These are phyloP conservation scores for Champsocephalus esox DNA, from an alignment of 2,797 vertebrate genomes.

Conservation along the genomic window DNA sequence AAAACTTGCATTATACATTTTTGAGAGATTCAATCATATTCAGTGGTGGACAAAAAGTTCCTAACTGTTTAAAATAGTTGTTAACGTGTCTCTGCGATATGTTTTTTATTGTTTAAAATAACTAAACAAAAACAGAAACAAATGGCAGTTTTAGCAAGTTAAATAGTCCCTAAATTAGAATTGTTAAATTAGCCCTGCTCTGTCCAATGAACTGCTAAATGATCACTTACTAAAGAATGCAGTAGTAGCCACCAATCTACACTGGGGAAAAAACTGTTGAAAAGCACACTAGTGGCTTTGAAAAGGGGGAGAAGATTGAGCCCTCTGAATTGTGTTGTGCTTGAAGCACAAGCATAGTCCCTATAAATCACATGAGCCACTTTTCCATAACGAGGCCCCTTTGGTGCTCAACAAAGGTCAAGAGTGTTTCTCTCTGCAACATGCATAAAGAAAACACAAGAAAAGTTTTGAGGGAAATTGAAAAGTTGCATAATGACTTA, in stretches of 20 bases:
- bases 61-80: neutral
- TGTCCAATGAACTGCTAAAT: slow-evolving; percentile 15
- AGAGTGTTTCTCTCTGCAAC: slow-evolving; percentile 31
- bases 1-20: slow-evolving; percentile 7
- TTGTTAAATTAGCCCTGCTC: neutral
- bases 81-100: neutral
- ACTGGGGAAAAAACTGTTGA: slow-evolving; percentile 4
- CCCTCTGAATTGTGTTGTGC: slow-evolving; percentile 3
- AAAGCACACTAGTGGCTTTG: slow-evolving; percentile 13
- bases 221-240: neutral
- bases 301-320: slow-evolving; percentile 16
- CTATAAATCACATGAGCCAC: slow-evolving; percentile 46
- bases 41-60: neutral
- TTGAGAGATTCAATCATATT: slow-evolving; percentile 12
- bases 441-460: slow-evolving; percentile 34
- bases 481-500: slow-evolving; percentile 32
- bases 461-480: slow-evolving; percentile 41
- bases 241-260: neutral
- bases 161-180: slow-evolving; percentile 6
- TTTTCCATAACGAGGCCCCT: slow-evolving; percentile 47
- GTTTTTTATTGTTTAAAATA: neutral
- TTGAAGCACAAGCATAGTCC: slow-evolving; percentile 36
- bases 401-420: slow-evolving; percentile 36
- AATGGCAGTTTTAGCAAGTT: neutral
- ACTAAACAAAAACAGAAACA: neutral